Evolutionary conservation across 2,888 invertebrate genomes (phyloP).

Genomic region (Pseudococcus jackbeardsleyi): DNA sequence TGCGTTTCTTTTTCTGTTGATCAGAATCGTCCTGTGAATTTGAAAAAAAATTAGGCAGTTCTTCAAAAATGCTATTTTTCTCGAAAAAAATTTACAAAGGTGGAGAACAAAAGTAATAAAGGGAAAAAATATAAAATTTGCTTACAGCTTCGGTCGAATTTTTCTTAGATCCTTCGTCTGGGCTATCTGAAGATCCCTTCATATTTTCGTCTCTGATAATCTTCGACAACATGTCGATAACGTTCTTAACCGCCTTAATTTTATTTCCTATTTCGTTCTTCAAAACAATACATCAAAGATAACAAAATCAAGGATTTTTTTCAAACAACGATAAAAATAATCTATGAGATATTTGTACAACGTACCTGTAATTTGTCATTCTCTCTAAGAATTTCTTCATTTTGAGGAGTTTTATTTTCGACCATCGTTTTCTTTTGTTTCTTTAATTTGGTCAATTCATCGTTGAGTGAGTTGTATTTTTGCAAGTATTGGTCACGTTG

Average conservation of each 20-base stretch:
- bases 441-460: slow-evolving; percentile 53
- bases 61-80: background rate
- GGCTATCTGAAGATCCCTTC: background rate
- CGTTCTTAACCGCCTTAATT: slow-evolving; percentile 56
- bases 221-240: slow-evolving; percentile 64
- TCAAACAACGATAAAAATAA: background rate
- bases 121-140: background rate
- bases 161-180: slow-evolving; percentile 13
- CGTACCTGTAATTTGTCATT: slow-evolving; percentile 54
- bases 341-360: background rate
- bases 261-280: slow-evolving; percentile 57
- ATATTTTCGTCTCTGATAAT: slow-evolving; percentile 57
- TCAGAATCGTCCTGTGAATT: slow-evolving; percentile 7
- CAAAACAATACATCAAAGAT: background rate
- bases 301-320: background rate
- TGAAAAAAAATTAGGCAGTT: background rate
- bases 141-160: slow-evolving; percentile 4
- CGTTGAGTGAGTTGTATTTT: slow-evolving; percentile 50
- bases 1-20: background rate
- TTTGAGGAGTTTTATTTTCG: slow-evolving; percentile 34
- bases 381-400: slow-evolving; percentile 35
- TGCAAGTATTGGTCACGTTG: slow-evolving; percentile 49
- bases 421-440: slow-evolving; percentile 31
- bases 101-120: background rate
- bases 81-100: background rate